A percentile compares a stretch with the other conserved stretches of the same genome.
These are phyloP conservation scores for Gandaritis pyraliata DNA, from an alignment of 2,888 invertebrate genomes.

Conservation along the genomic window DNA sequence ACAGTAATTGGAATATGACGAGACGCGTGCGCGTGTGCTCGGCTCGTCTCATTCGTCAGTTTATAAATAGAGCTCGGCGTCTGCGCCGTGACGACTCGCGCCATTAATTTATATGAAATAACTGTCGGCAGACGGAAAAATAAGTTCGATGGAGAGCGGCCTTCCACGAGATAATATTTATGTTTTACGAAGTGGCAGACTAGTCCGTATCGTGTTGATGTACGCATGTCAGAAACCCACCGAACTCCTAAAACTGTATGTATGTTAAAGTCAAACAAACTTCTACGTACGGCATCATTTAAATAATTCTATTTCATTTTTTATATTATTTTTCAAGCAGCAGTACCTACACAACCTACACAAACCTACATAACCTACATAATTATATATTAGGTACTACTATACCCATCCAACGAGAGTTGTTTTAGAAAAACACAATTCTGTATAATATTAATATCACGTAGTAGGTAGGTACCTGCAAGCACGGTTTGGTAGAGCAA, in stretches of 20 bases:
- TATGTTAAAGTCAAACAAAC: conserved; percentile 54
- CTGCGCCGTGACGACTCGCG: conserved; percentile 83
- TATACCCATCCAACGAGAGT: background rate
- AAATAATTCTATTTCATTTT: conserved; percentile 58
- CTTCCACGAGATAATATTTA: conserved; percentile 82
- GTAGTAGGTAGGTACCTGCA: background rate
- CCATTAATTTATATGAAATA: conserved; percentile 85
- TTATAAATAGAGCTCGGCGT: conserved; percentile 83
- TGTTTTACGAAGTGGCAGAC: conserved; percentile 79
- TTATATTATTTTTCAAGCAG: conserved; percentile 44
- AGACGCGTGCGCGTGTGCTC: conserved; percentile 80
- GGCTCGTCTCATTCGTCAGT: conserved; percentile 83
- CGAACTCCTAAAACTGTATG: conserved; percentile 58
- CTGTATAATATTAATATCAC: no score
- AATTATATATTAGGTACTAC: no score
- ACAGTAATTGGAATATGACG: conserved; percentile 84
- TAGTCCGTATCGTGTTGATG: conserved; percentile 65
- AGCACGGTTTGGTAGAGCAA: conserved; percentile 2
- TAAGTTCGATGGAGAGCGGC: conserved; percentile 80
- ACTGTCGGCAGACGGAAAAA: conserved; percentile 84
- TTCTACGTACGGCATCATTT: conserved; percentile 53
- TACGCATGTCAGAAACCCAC: conserved; percentile 67
- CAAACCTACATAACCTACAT: no score
- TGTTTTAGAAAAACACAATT: background rate
- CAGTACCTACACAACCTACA: no score